phyloP scores from a whole-genome alignment of 2,888 invertebrate genomes.

The Calliphora vomitoria region DNA sequence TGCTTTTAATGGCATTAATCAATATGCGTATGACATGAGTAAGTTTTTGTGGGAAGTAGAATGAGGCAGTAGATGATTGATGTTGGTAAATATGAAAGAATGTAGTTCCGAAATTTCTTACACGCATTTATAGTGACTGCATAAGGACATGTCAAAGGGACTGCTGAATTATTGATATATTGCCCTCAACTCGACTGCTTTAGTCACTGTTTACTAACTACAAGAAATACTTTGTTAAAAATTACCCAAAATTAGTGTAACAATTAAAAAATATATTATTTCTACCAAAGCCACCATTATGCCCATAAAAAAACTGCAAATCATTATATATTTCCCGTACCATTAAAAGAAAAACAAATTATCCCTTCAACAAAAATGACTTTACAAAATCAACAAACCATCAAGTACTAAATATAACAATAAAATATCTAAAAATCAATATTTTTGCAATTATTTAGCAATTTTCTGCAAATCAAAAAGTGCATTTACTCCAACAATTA shows the following conservation, averaged over 20 bases:
- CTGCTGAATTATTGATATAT: too few relatives aligned
- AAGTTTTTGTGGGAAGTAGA: background rate
- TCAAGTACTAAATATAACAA: slow-evolving; percentile 15
- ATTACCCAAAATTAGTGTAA: background rate
- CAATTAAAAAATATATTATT: too few relatives aligned
- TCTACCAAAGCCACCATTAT: too few relatives aligned
- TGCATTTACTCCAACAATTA: slow-evolving; percentile 51
- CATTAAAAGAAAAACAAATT: background rate
- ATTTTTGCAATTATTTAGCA: slow-evolving; percentile 69
- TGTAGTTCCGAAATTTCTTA: background rate
- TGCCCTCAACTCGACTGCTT: too few relatives aligned
- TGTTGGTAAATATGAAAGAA: background rate
- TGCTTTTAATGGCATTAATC: slow-evolving; percentile 4
- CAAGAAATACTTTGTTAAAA: too few relatives aligned
- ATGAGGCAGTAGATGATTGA: slow-evolving; percentile 9
- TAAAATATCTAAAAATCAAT: slow-evolving; percentile 47
- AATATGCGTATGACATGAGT: slow-evolving; percentile 13
- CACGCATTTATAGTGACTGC: background rate
- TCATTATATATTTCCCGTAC: background rate
- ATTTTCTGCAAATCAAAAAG: slow-evolving; percentile 64
- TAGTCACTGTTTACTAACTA: too few relatives aligned
- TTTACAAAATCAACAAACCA: slow-evolving; percentile 26
- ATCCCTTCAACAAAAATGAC: background rate
- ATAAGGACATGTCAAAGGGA: too few relatives aligned
- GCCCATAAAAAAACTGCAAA: background rate